Evolutionary conservation across 2,797 vertebrate genomes (phyloP).

Genomic region (Hypotaenidia philippensis): DNA sequence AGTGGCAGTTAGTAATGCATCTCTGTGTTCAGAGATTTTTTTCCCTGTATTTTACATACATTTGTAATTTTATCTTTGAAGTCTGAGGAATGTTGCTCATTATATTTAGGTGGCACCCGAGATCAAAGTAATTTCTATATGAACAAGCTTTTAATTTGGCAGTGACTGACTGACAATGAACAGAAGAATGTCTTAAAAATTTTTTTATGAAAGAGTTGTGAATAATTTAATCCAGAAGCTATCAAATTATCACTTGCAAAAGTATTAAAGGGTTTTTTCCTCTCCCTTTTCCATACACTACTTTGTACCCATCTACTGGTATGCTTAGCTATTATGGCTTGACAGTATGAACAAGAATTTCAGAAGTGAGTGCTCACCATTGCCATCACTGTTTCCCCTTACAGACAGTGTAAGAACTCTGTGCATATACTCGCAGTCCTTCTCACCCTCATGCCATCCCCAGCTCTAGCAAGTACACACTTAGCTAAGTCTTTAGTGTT

Average conservation of each 20-base stretch:
- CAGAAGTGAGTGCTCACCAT: not conserved
- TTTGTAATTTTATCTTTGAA: slow-evolving; percentile 31
- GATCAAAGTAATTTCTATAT: slow-evolving; percentile 7
- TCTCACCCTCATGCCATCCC: not conserved
- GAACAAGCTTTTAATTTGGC: slow-evolving; percentile 22
- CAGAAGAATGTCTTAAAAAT: not conserved
- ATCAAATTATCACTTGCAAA: not conserved
- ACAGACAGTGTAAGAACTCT: not conserved
- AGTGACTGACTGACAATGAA: not conserved
- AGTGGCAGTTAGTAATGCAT: not conserved
- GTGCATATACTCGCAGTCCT: not conserved
- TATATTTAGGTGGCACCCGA: not conserved
- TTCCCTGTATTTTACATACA: not conserved
- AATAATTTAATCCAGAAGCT: not conserved
- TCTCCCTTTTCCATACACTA: not conserved
- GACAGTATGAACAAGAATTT: not conserved
- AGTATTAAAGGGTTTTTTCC: not conserved
- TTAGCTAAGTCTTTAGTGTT: not conserved
- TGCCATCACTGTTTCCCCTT: not conserved
- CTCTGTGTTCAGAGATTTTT: not conserved
- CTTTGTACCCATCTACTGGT: not conserved
- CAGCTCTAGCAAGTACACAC: not conserved
- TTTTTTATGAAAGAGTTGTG: not conserved
- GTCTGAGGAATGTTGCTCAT: not conserved
- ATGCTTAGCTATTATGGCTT: not conserved